phyloP scores from a whole-genome alignment of 2,797 vertebrate genomes.

The Pangasius krempfi region DNA sequence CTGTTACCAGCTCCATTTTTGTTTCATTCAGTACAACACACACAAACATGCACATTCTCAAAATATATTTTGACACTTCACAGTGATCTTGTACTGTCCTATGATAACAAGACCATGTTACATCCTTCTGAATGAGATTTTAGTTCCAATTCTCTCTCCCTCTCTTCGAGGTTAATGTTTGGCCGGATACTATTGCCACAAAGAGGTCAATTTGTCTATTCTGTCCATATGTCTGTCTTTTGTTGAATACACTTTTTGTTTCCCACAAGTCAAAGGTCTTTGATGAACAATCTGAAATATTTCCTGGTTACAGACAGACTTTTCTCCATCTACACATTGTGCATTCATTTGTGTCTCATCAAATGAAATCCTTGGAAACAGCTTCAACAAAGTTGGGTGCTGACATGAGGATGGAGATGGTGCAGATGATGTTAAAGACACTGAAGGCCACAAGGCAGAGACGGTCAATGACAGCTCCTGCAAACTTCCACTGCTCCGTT shows the following conservation, averaged over 20 bases:
- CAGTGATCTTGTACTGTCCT: constrained; percentile 31
- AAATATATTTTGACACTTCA: constrained; percentile 49
- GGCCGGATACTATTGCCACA: not conserved
- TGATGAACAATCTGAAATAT: constrained; percentile 16
- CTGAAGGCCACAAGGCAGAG: constrained; percentile 83
- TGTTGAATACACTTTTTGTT: constrained; percentile 1
- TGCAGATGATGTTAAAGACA: constrained; percentile 84
- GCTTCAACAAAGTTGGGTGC: constrained; percentile 85
- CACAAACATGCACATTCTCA: constrained; percentile 22
- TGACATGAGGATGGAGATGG: constrained; percentile 85
- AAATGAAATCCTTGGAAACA: constrained; percentile 82
- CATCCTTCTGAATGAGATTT: constrained; percentile 3
- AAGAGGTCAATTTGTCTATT: constrained; percentile 18
- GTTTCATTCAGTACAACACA: constrained; percentile 1
- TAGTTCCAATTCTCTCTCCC: not conserved
- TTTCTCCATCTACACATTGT: constrained; percentile 22
- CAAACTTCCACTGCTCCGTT: constrained; percentile 83
- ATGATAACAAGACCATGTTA: constrained; percentile 28
- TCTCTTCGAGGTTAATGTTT: constrained; percentile 15
- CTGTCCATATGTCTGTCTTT: not conserved
- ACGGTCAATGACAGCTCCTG: constrained; percentile 81
- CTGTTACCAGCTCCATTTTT: constrained; percentile 46
- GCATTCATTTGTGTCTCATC: constrained; percentile 64
- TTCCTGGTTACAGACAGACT: constrained; percentile 33
- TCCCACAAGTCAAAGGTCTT: not conserved